Percentiles rank a stretch among this genome's conserved stretches.
phyloP scores from a whole-genome alignment of 2,888 invertebrate genomes.

The Temnothorax ravouxi region DNA sequence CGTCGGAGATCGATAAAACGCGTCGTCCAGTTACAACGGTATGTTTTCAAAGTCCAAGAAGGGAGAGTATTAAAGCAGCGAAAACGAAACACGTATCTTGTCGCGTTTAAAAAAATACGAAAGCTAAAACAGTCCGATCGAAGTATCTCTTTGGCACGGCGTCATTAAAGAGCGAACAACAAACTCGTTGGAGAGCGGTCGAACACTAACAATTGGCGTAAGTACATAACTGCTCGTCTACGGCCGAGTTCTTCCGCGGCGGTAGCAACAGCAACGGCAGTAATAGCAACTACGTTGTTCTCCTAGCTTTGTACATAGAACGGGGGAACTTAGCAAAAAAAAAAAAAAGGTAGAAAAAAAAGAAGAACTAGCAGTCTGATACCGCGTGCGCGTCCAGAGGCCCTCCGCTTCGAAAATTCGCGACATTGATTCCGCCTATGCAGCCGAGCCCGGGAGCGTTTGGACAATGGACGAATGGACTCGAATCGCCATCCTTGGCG shows the following conservation, averaged over 20 bases:
- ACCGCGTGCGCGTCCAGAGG: neutral
- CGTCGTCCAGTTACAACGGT: neutral
- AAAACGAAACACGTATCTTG: neutral
- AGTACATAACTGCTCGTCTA: constrained; percentile 27
- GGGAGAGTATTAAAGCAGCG: neutral
- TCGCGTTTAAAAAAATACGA: neutral
- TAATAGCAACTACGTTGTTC: neutral
- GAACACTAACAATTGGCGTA: constrained; percentile 14
- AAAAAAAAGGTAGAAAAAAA: neutral
- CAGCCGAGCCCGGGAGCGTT: constrained; percentile 37
- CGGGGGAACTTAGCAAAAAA: neutral
- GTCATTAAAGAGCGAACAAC: constrained; percentile 4
- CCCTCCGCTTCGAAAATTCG: constrained; percentile 59
- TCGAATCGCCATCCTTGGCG: constrained; percentile 55
- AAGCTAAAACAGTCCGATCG: neutral
- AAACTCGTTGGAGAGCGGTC: constrained; percentile 6
- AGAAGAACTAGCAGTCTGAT: neutral
- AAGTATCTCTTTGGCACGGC: constrained; percentile 11
- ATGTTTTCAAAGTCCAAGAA: neutral
- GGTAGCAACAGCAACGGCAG: neutral
- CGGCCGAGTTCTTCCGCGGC: constrained; percentile 12
- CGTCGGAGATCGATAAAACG: constrained; percentile 5
- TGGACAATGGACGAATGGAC: constrained; percentile 69
- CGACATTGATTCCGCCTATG: constrained; percentile 63
- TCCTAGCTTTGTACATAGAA: neutral